Conservation (phyloP, 2,113 vertebrate species). For the Lepidothrix coronata region DNA sequence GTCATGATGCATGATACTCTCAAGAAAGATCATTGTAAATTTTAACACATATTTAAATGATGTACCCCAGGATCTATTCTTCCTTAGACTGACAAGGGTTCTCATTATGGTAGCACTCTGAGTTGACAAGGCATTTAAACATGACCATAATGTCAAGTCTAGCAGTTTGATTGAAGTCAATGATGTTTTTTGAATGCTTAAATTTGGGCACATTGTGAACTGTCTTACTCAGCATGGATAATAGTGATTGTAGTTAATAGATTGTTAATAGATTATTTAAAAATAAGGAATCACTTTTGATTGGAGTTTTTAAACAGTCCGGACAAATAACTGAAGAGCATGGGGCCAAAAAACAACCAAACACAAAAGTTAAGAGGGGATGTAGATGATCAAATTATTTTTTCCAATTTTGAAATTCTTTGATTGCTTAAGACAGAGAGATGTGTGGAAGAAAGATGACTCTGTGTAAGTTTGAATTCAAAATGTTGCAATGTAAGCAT, state of each 20-base stretch:
- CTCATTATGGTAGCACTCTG: background rate
- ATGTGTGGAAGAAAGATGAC: background rate
- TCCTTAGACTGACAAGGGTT: background rate
- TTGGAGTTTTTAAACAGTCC: background rate
- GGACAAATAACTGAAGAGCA: background rate
- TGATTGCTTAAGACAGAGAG: background rate
- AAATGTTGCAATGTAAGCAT: background rate
- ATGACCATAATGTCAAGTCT: background rate
- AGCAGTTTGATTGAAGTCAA: background rate
- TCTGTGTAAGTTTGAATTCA: background rate
- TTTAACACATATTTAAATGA: background rate
- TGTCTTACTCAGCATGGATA: background rate
- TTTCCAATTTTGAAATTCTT: background rate
- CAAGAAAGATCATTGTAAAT: background rate
- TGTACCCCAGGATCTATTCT: background rate
- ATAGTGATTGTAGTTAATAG: background rate
- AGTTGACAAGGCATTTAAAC: background rate
- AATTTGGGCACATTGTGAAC: background rate
- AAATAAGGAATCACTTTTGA: background rate
- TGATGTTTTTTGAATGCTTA: background rate
- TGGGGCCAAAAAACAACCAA: background rate
- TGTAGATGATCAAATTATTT: background rate
- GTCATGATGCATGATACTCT: background rate
- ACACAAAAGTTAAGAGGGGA: background rate
- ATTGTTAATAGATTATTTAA: background rate